Conservation (phyloP, 2,888 invertebrate species). For the Oligia strigilis region DNA sequence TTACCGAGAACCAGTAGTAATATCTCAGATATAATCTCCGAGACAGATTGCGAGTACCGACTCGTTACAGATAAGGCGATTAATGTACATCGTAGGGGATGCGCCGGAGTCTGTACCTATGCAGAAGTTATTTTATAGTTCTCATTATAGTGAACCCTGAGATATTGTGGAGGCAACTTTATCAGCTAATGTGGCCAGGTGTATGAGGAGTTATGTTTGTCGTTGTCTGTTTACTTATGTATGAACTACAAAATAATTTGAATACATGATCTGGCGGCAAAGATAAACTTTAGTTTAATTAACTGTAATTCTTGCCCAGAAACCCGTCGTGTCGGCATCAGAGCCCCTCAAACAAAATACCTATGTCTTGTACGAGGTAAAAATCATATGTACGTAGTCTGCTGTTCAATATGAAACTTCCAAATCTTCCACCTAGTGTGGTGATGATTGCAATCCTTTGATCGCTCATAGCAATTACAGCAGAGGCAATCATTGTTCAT, state of each 20-base stretch:
- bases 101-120: conserved; percentile 38
- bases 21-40: conserved; percentile 74
- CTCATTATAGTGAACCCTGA: conserved; percentile 48
- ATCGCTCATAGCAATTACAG: no score
- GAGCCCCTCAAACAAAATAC: neutral
- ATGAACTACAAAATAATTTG: neutral
- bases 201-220: neutral
- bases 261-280: neutral
- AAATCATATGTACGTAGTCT: neutral
- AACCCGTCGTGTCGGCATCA: no score
- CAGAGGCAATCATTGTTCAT: neutral
- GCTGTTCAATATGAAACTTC: no score
- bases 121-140: conserved; percentile 63
- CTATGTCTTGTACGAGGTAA: neutral
- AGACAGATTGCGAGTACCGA: conserved; percentile 79
- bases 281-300: neutral
- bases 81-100: conserved; percentile 69
- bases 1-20: conserved; percentile 65
- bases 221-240: neutral
- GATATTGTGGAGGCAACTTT: conserved; percentile 13
- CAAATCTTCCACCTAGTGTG: no score
- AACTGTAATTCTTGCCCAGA: neutral
- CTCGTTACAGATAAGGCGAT: conserved; percentile 82
- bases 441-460: no score
- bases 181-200: conserved; percentile 9